phyloP scores from a whole-genome alignment of 2,797 vertebrate genomes.

The Mormyrops attenuatus region DNA sequence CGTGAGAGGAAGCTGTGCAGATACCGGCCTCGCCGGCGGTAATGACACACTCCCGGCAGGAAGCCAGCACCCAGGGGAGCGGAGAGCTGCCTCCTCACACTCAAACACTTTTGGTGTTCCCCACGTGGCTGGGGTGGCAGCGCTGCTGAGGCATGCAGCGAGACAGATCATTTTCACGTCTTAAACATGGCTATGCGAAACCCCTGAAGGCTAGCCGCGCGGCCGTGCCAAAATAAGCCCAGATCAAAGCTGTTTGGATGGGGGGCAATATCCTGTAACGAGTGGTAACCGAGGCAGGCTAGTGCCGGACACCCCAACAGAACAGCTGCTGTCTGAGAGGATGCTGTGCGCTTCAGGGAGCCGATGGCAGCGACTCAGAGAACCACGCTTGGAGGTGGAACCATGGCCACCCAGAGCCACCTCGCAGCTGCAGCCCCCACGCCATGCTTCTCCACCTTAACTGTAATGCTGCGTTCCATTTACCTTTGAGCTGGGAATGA shows the following conservation, averaged over 20 bases:
- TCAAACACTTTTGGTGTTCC: background rate
- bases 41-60: background rate
- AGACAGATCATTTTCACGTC: background rate
- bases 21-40: background rate
- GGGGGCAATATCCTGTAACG: background rate
- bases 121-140: background rate
- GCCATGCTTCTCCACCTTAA: background rate
- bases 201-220: background rate
- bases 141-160: background rate
- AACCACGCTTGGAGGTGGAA: background rate
- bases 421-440: background rate
- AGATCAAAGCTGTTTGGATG: background rate
- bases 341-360: background rate
- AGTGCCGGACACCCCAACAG: background rate
- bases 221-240: background rate
- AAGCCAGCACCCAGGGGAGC: background rate
- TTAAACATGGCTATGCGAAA: background rate
- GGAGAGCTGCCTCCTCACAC: background rate
- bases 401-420: background rate
- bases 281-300: background rate
- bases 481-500: background rate
- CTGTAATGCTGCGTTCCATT: background rate
- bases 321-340: background rate
- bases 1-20: background rate
- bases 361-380: background rate